A percentile compares a stretch with the other conserved stretches of the same genome.
Evolutionary conservation across 2,113 vertebrate species (phyloP).

Genomic region (Melanerpes aurifrons): DNA sequence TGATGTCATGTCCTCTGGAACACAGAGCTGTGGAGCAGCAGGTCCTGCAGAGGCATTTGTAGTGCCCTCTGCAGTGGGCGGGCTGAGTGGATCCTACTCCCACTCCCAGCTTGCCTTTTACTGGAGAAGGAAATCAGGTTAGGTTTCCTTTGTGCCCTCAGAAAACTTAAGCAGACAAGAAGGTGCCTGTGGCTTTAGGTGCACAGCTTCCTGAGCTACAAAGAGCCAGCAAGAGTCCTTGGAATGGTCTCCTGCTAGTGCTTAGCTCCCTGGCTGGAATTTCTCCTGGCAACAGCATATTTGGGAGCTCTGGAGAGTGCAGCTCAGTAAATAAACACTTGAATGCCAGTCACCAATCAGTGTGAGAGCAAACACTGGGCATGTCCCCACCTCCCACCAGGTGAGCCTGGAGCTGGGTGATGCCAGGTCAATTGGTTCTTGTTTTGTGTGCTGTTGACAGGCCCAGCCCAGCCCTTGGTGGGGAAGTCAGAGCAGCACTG

Average conservation of each 20-base stretch:
- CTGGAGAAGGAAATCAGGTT: neutral
- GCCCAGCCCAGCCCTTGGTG: neutral
- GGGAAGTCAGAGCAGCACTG: neutral
- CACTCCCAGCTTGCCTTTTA: neutral
- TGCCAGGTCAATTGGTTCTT: neutral
- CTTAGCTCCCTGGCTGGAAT: neutral
- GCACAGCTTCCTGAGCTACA: neutral
- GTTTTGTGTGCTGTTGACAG: neutral
- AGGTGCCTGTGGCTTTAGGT: neutral
- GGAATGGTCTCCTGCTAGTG: neutral
- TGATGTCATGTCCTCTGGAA: neutral
- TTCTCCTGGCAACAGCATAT: neutral
- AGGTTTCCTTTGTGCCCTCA: neutral
- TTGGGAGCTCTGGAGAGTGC: neutral
- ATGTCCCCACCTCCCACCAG: neutral
- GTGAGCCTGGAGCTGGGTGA: neutral
- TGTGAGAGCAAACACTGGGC: neutral
- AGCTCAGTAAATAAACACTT: conserved; percentile 13
- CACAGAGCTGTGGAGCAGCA: fast-evolving
- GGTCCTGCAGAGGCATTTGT: neutral
- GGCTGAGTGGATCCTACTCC: neutral
- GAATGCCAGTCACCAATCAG: neutral
- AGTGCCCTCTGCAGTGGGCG: neutral
- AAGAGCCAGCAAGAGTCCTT: conserved; percentile 17
- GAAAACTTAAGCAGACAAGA: neutral